Percentiles rank a stretch among this genome's conserved stretches.
These are phyloP conservation scores for Mellilla xanthometata DNA, from an alignment of 2,888 invertebrate species.

Conservation along the genomic window DNA sequence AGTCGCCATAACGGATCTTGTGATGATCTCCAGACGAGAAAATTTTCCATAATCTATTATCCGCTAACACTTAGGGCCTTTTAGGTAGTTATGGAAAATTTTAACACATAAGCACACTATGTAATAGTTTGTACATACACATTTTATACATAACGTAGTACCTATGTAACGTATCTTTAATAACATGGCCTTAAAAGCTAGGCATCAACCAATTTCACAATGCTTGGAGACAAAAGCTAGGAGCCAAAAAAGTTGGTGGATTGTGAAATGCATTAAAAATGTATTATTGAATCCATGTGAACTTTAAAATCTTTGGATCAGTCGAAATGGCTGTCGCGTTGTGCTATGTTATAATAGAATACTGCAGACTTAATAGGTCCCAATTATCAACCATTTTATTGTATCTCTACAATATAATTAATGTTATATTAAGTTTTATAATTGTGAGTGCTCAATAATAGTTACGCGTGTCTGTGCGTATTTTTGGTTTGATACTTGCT, in stretches of 20 bases:
- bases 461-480: slow-evolving; percentile 48
- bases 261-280: no score
- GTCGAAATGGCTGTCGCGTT: no score
- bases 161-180: slow-evolving; percentile 1
- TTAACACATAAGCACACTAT: slow-evolving; percentile 33
- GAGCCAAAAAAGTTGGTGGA: no score
- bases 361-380: slow-evolving; percentile 3
- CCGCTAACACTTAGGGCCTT: not conserved
- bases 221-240: no score
- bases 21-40: slow-evolving; percentile 11
- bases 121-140: slow-evolving; percentile 51
- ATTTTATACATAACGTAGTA: slow-evolving; percentile 46
- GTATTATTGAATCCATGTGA: no score
- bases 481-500: slow-evolving; percentile 26
- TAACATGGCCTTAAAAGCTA: no score
- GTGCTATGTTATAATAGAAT: not conserved
- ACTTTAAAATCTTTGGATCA: no score
- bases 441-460: slow-evolving; percentile 65
- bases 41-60: slow-evolving; percentile 13
- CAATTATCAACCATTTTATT: slow-evolving; percentile 11
- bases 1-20: slow-evolving; percentile 20
- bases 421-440: slow-evolving; percentile 34
- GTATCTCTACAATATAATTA: slow-evolving; percentile 18
- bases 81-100: slow-evolving; percentile 20
- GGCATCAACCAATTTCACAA: not conserved